phyloP scores from a whole-genome alignment of 2,113 vertebrate species.

The Xiphophorus maculatus region DNA sequence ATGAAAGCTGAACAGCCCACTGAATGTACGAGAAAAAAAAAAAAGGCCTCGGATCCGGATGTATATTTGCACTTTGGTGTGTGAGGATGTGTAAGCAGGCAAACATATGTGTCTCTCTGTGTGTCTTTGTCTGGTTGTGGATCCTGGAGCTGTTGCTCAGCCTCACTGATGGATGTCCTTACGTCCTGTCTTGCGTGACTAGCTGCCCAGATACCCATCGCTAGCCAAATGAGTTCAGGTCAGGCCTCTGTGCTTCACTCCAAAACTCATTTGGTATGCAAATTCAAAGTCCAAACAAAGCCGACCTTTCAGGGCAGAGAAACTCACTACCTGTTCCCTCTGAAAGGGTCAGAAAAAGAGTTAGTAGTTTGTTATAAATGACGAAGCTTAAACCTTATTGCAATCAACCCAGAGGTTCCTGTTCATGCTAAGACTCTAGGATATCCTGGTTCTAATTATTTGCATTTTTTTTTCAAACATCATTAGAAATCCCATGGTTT shows the following conservation, averaged over 20 bases:
- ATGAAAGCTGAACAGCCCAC: background rate
- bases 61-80: slow-evolving; percentile 4
- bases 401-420: background rate
- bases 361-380: slow-evolving; percentile 29
- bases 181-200: slow-evolving; percentile 77
- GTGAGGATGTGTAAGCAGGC: slow-evolving; percentile 4
- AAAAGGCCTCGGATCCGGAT: background rate
- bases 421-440: background rate
- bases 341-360: slow-evolving; percentile 29
- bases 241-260: slow-evolving; percentile 67
- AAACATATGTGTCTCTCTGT: slow-evolving; percentile 25
- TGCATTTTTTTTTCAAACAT: background rate
- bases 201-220: slow-evolving; percentile 78
- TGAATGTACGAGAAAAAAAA: background rate
- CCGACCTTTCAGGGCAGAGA: slow-evolving; percentile 72
- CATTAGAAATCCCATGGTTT: background rate
- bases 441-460: background rate
- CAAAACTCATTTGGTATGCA: slow-evolving; percentile 82
- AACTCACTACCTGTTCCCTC: slow-evolving; percentile 59
- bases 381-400: background rate
- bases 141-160: slow-evolving; percentile 27
- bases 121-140: slow-evolving; percentile 39
- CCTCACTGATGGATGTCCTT: slow-evolving; percentile 60
- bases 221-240: slow-evolving; percentile 82
- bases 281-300: slow-evolving; percentile 80